These are phyloP conservation scores for Amphipoea oculea DNA, from an alignment of 2,888 invertebrate species.

Conservation along the genomic window DNA sequence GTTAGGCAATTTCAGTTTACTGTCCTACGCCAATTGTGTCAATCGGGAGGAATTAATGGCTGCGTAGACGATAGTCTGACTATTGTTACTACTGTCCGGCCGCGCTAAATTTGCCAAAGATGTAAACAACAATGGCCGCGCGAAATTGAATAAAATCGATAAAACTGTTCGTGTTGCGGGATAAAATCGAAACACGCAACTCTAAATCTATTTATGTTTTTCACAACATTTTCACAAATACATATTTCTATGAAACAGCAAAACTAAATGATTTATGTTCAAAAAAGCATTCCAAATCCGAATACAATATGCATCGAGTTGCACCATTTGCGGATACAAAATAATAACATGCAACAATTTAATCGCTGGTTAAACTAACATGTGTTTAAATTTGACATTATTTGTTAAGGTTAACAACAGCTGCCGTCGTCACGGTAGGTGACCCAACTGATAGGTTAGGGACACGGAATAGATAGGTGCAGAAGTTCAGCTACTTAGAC, in stretches of 20 bases:
- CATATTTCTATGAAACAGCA: not conserved
- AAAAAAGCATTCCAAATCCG: conserved; percentile 16
- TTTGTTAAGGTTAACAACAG: conserved; percentile 67
- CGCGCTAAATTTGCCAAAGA: too few species aligned
- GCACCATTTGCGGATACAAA: conserved; percentile 38
- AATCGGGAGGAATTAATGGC: conserved; percentile 16
- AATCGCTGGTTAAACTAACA: conserved; percentile 61
- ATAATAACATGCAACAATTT: conserved; percentile 51
- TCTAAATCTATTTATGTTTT: not conserved
- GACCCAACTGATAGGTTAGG: conserved; percentile 52
- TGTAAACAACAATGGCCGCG: too few species aligned
- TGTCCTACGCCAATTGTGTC: not conserved
- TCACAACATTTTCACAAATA: conserved; percentile 14
- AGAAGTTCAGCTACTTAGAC: conserved; percentile 10
- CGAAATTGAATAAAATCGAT: too few species aligned
- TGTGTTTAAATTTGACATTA: conserved; percentile 72
- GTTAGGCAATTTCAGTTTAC: conserved; percentile 19
- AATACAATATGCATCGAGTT: conserved; percentile 1
- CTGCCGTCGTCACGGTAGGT: conserved; percentile 68
- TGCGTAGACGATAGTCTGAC: conserved; percentile 11
- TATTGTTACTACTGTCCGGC: not conserved
- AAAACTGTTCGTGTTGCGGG: too few species aligned
- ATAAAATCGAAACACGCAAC: not conserved
- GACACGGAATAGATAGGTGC: conserved; percentile 13
- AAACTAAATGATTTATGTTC: conserved; percentile 5